A percentile compares a stretch with the other conserved stretches of the same genome.
Evolutionary conservation across 2,113 vertebrate genomes (phyloP).

Genomic region (Nannobrachium achirus): DNA sequence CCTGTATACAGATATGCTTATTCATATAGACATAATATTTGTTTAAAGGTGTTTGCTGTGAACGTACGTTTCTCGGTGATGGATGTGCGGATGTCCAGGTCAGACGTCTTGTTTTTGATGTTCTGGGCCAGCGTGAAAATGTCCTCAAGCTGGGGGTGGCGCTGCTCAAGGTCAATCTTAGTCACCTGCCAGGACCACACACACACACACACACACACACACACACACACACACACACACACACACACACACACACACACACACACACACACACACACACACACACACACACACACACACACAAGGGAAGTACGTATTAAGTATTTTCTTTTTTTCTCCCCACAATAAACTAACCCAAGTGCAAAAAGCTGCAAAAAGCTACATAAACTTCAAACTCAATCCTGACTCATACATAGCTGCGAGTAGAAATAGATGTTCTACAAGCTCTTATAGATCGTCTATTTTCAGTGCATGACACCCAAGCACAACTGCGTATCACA

Average conservation of each 20-base stretch:
- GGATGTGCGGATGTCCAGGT: constrained; percentile 89
- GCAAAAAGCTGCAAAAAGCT: neutral
- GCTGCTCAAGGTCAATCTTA: constrained; percentile 91
- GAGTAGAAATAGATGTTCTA: too few species aligned
- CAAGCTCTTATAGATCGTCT: too few species aligned
- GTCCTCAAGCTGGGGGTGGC: constrained; percentile 90
- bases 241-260: neutral
- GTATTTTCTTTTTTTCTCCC: too few species aligned
- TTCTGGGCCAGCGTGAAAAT: constrained; percentile 97
- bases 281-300: constrained; percentile 23
- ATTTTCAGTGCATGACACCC: too few species aligned
- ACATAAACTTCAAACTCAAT: neutral
- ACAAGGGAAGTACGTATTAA: too few species aligned
- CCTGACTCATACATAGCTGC: neutral
- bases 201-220: constrained; percentile 6
- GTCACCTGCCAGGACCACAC: constrained; percentile 83
- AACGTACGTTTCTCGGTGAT: constrained; percentile 93
- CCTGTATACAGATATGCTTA: neutral
- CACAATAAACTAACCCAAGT: neutral
- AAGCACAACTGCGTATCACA: too few species aligned
- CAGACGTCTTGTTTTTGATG: constrained; percentile 97
- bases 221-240: neutral
- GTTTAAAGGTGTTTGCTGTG: neutral
- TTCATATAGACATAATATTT: neutral
- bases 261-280: neutral